A percentile compares a stretch with the other conserved stretches of the same genome.
phyloP scores from a whole-genome alignment of 2,113 vertebrate genomes.

The Telmatochromis sp. region DNA sequence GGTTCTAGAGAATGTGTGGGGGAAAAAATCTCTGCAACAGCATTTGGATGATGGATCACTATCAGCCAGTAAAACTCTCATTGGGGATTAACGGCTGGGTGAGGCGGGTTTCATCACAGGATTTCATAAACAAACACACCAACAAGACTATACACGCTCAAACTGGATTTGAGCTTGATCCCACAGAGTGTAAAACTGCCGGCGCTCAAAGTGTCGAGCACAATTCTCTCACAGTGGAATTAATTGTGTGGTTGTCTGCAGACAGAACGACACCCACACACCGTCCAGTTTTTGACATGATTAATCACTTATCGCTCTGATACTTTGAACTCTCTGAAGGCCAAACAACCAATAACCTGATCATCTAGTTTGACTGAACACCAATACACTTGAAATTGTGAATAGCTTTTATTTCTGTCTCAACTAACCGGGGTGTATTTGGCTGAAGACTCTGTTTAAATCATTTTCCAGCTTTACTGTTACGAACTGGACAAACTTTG shows the following conservation, averaged over 20 bases:
- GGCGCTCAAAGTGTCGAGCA: not conserved
- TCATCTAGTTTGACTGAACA: not conserved
- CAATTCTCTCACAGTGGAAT: not conserved
- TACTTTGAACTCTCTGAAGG: not conserved
- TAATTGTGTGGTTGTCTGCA: not conserved
- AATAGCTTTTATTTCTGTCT: not conserved
- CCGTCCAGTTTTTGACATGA: not conserved
- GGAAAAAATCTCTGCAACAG: not conserved
- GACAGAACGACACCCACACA: not conserved
- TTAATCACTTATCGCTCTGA: not conserved
- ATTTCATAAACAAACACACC: not conserved
- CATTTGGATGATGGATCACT: not conserved
- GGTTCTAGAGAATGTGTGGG: not conserved
- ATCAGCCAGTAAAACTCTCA: not conserved
- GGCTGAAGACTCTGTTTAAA: not conserved
- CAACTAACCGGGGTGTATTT: not conserved
- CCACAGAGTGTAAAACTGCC: not conserved
- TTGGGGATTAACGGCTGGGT: not conserved
- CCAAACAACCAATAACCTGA: not conserved
- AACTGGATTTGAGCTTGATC: not conserved
- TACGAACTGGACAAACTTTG: not conserved
- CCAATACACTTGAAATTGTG: not conserved
- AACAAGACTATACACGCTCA: not conserved
- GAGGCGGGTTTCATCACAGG: not conserved
- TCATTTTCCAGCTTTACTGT: not conserved